phyloP scores from a whole-genome alignment of 2,797 vertebrate species.

The Enteromius paludinosus region DNA sequence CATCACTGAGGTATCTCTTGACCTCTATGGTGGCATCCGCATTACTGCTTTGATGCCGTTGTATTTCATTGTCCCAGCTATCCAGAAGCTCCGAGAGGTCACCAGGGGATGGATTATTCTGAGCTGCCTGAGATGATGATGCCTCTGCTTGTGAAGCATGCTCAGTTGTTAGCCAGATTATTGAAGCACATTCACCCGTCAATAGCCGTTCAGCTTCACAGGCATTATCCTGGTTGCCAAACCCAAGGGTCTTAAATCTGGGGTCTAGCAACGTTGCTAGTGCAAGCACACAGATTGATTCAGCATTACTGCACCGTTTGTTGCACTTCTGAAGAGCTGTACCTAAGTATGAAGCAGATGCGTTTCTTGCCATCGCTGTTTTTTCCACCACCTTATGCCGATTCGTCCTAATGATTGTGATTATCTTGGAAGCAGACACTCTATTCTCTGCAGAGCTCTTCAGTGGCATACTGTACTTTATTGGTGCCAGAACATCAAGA shows the following conservation, averaged over 20 bases:
- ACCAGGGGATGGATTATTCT: too few species aligned
- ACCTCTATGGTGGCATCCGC: neutral
- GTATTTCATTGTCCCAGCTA: too few species aligned
- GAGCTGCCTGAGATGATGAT: neutral
- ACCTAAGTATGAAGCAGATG: neutral
- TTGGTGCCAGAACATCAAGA: neutral
- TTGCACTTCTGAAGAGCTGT: neutral
- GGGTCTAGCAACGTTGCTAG: neutral
- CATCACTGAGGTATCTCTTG: neutral
- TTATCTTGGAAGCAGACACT: neutral
- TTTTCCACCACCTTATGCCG: neutral
- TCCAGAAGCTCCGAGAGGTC: too few species aligned
- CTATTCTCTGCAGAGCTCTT: neutral
- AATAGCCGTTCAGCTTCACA: neutral
- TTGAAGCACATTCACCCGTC: neutral
- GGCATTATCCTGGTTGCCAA: neutral
- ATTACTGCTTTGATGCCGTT: neutral
- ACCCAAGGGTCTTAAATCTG: neutral
- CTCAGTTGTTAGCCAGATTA: neutral
- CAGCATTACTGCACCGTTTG: neutral
- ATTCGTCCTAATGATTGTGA: neutral
- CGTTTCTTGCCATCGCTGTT: neutral
- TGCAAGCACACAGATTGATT: neutral
- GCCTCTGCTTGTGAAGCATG: neutral
- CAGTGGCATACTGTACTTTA: neutral